Conservation (phyloP, 2,888 invertebrate species). For the Stenodera caucasica region DNA sequence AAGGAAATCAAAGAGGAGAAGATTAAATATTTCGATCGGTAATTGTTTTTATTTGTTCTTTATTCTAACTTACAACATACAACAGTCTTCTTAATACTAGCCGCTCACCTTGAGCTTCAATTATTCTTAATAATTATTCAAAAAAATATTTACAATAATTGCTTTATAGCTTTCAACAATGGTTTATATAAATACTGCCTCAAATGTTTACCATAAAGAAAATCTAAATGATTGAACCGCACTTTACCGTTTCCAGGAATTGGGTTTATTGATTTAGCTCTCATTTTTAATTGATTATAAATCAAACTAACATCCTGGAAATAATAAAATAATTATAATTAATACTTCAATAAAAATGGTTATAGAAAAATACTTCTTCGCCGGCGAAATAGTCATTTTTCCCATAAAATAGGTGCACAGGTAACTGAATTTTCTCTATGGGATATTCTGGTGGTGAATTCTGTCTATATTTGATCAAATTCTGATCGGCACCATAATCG, state of each 20-base stretch:
- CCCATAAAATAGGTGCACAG: slow-evolving; percentile 15
- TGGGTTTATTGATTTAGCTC: neutral
- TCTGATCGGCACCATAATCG: slow-evolving; percentile 9
- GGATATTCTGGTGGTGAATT: slow-evolving; percentile 8
- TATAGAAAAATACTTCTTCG: neutral
- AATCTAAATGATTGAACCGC: slow-evolving; percentile 8
- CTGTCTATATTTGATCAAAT: slow-evolving; percentile 1
- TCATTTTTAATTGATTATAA: slow-evolving; percentile 6
- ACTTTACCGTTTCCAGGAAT: slow-evolving; percentile 5
- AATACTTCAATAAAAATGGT: neutral
- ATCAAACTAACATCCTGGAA: slow-evolving; percentile 10
- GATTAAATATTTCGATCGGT: too few species aligned
- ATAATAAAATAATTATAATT: neutral
- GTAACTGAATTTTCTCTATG: slow-evolving; percentile 8
- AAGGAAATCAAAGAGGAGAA: too few species aligned
- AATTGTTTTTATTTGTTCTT: too few species aligned
- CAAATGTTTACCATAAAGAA: neutral
- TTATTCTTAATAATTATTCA: too few species aligned
- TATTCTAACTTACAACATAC: too few species aligned
- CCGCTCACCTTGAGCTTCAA: too few species aligned
- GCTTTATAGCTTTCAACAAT: neutral
- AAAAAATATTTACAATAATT: neutral
- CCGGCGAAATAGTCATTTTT: slow-evolving; percentile 13
- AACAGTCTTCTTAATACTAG: too few species aligned
- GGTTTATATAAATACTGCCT: slow-evolving; percentile 3